phyloP scores from a whole-genome alignment of 2,888 invertebrate genomes.

The Ochlodes sylvanus region DNA sequence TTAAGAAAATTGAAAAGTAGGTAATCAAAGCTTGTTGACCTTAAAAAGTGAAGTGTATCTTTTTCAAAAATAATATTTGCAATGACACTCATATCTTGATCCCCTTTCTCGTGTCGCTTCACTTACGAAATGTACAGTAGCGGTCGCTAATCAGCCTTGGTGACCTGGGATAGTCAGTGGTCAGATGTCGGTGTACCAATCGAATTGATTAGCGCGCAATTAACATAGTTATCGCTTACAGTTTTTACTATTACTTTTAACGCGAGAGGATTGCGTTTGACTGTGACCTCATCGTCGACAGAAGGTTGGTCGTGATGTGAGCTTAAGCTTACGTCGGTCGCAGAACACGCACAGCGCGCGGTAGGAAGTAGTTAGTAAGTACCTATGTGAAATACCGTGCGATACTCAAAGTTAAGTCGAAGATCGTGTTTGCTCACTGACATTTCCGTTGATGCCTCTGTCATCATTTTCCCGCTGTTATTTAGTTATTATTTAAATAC shows the following conservation, averaged over 20 bases:
- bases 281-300: neutral
- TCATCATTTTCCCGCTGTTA: neutral
- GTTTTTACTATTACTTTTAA: neutral
- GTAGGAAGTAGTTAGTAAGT: neutral
- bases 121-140: neutral
- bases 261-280: neutral
- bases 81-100: neutral
- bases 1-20: neutral
- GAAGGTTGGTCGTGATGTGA: neutral
- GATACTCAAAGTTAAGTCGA: neutral
- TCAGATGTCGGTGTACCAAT: neutral
- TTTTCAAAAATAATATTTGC: neutral
- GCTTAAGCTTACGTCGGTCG: neutral
- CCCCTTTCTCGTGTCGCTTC: neutral
- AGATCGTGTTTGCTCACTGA: neutral
- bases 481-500: neutral
- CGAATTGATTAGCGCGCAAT: slow-evolving; percentile 11
- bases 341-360: neutral
- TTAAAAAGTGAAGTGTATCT: neutral
- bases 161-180: neutral
- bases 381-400: neutral
- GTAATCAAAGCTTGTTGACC: neutral
- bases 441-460: too few relatives aligned
- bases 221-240: neutral
- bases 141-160: neutral